Percentiles rank a stretch among this genome's conserved stretches.
Evolutionary conservation across 1,140 invertebrate genomes (phyloP).

Genomic region (Antheraea pernyi): DNA sequence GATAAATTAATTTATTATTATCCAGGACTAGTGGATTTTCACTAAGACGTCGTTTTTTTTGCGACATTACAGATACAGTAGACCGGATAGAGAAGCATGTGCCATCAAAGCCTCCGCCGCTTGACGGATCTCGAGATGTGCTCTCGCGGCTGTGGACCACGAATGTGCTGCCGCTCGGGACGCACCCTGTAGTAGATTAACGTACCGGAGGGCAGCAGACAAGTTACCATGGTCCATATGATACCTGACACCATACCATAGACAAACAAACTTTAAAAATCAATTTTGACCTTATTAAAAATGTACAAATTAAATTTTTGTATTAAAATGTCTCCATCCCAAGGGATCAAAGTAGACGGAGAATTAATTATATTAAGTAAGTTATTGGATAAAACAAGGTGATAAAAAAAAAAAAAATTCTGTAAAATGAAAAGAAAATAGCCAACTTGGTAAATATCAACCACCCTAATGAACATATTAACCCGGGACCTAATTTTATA

Average conservation of each 20-base stretch:
- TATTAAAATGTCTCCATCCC: too few species aligned
- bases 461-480: too few species aligned
- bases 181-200: slow-evolving; percentile 93
- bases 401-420: too few species aligned
- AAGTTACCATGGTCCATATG: slow-evolving; percentile 93
- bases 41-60: neutral
- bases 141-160: slow-evolving; percentile 92
- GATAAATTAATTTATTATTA: neutral
- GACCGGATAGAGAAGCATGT: slow-evolving; percentile 87
- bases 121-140: slow-evolving; percentile 94
- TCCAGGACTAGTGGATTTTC: neutral
- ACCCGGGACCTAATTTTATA: too few species aligned
- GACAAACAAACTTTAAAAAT: too few species aligned
- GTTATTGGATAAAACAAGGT: too few species aligned
- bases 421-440: too few species aligned
- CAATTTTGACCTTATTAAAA: too few species aligned
- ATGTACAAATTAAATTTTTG: too few species aligned
- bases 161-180: slow-evolving; percentile 88
- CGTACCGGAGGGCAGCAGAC: slow-evolving; percentile 90
- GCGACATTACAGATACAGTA: slow-evolving; percentile 82
- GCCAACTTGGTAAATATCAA: too few species aligned
- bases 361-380: too few species aligned
- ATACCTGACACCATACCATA: slow-evolving; percentile 80
- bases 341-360: too few species aligned
- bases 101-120: slow-evolving; percentile 92